Base-by-base conservation (phyloP, 2,888 invertebrate genomes). In the Lithophane semibrunnea region DNA sequence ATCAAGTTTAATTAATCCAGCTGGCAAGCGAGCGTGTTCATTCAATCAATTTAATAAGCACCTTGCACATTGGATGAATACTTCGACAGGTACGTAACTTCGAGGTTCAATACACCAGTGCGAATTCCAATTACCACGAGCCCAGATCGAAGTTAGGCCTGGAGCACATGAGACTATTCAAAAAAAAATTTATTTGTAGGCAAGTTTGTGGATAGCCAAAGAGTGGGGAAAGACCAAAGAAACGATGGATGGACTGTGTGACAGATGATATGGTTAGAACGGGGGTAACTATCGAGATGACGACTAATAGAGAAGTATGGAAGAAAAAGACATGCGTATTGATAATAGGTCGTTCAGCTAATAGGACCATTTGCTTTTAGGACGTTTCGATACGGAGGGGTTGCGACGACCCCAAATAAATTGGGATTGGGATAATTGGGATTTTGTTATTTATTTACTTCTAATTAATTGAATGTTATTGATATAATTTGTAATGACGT, bases 81-180 rank as follows among this genome's bases (percentile, higher is more conserved):
- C 67, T 52, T 52, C 49, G 7, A 61, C 24, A 73, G 67, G 37
- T 77, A 66, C 52, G 56, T 69, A 85, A 71, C 77, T 71, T 56
- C 44, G 49, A 58, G 64, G 52, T 66, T 71, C 56, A 68, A 77
- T 81, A 77, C 68, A 65, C 70, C 70, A 24, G 29, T 60, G n/a
- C 13, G 52, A 68, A 72, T 85, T 72, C 56, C 77, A 85, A 83
- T 85, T 82, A 83, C 37, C 47, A 70, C 52, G 12, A 52, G 24
- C 49, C n/a, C 12, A 49, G 47, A 13, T n/a, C 37, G 42, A 61
- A 37, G 47, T 84, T 47, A 75, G n/a, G 68, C 37, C 3, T 37
- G 8, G 58, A 49, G 13, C 56, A 74, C n/a, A 72, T 16, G 18
- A 42, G 54, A 63, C 2, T 18, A 52, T 9, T 24, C 21, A 24